Base-by-base conservation (phyloP, 2,888 invertebrate genomes). In the Perdita meconis region DNA sequence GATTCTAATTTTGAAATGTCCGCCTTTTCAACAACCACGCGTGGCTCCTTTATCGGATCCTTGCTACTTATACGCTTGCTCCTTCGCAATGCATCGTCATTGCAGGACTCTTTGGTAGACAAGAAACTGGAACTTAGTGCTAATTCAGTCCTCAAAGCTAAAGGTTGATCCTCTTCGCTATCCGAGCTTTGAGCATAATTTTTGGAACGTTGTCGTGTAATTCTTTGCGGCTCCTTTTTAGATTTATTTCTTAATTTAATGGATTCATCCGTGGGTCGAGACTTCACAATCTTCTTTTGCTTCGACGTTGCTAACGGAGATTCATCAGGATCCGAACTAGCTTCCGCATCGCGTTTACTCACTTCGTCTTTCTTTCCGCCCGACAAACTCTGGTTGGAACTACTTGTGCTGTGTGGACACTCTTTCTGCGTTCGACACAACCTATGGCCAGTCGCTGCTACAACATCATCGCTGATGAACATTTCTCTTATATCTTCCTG, bases 401-500 rank as follows among this genome's bases (percentile, higher is more conserved):
- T 44, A 2, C 10, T 42, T 2, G 42, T 30, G 8, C n/a, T 63
- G 3, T 19, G 26, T 64, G 57, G 92, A 12, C 91, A 92, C 73
- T 94, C 92, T 90, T 94, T 95, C 36, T 94, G 93, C 66, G 95
- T 88, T 57, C 95, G 94, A 88, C 95, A 96, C 93, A 94, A 94
- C 80, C 96, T 92, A 86, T 95, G 94, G 12, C 95, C 95, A 1
- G 94, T 94, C 13, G 95, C 94, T 63, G 94, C 94, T 30, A 95
- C 90, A 1, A 95, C 94, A 36, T 94, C 95, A 80, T 95, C 94
- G 80, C 94, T 93, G 65, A 95, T 94, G 86, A 95, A 95, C 94
- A 95, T 95, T 86, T 96, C 95, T 83, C 95, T 94, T 50, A 96
- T 94, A 82, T 96, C 95, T 78, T 95, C 95, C 82, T 96, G 96